Conservation (phyloP, 2,797 vertebrate genomes). For the Petrocephalus schoutedeni region DNA sequence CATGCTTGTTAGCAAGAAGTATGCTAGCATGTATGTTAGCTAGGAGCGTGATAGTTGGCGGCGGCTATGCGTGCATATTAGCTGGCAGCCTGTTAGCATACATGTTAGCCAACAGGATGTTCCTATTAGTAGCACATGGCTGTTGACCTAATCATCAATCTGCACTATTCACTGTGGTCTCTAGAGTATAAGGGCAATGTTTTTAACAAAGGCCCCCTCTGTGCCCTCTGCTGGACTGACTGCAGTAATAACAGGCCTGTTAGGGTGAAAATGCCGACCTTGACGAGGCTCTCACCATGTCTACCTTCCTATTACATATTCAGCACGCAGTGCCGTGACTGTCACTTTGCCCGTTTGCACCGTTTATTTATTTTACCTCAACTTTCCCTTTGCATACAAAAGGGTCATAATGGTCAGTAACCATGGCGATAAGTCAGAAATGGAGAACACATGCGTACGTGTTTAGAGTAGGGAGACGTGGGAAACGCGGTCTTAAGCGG, state of each 20-base stretch:
- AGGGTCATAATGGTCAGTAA: background rate
- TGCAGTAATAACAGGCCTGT: background rate
- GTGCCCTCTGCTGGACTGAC: background rate
- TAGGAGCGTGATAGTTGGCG: background rate
- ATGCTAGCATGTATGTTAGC: background rate
- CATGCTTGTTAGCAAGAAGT: background rate
- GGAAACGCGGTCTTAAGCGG: background rate
- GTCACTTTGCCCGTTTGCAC: background rate
- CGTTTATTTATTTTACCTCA: background rate
- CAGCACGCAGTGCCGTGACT: background rate
- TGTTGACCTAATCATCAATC: background rate
- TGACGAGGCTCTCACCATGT: background rate
- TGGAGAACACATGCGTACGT: background rate
- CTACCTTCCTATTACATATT: background rate
- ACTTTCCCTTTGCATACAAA: background rate
- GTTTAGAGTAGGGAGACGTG: background rate
- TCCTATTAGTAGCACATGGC: background rate
- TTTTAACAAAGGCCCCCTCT: background rate
- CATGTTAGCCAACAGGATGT: background rate
- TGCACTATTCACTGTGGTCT: background rate
- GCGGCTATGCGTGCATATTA: background rate
- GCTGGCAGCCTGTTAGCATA: background rate
- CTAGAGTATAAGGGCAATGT: background rate
- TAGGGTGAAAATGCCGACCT: background rate
- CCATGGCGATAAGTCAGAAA: background rate